Percentiles rank a stretch among this genome's conserved stretches.
Evolutionary conservation across 2,797 vertebrate genomes (phyloP).

Genomic region (Vipera ursinii): DNA sequence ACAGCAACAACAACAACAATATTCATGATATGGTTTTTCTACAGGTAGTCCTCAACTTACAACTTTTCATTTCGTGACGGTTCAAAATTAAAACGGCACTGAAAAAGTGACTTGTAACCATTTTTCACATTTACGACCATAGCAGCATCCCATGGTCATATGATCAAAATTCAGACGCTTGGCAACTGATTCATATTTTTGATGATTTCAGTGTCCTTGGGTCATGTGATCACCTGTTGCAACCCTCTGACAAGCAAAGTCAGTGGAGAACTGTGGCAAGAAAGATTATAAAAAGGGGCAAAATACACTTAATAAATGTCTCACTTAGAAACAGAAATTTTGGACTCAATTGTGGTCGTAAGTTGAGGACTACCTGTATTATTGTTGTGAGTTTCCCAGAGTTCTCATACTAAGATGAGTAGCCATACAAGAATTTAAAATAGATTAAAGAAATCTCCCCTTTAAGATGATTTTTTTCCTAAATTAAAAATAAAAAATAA

Average conservation of each 20-base stretch:
- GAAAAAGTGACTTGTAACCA: no score
- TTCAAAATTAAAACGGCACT: no score
- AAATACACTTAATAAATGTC: background rate
- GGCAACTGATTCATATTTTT: background rate
- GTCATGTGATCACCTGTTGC: background rate
- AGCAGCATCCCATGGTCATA: no score
- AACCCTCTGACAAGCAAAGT: background rate
- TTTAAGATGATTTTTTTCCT: background rate
- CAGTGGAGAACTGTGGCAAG: background rate
- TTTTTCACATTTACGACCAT: background rate
- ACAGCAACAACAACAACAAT: background rate
- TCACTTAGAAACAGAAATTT: background rate
- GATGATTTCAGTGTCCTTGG: background rate
- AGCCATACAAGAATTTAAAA: background rate
- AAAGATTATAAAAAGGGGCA: background rate
- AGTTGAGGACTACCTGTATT: background rate
- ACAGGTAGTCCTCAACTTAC: no score
- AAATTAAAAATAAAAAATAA: background rate
- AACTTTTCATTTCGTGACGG: no score
- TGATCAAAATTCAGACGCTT: background rate
- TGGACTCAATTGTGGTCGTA: background rate
- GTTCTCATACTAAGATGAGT: background rate
- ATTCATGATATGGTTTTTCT: background rate
- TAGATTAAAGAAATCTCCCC: background rate
- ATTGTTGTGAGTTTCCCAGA: background rate